phyloP scores from a whole-genome alignment of 2,888 invertebrate genomes.

The Ctenicera cuprea region DNA sequence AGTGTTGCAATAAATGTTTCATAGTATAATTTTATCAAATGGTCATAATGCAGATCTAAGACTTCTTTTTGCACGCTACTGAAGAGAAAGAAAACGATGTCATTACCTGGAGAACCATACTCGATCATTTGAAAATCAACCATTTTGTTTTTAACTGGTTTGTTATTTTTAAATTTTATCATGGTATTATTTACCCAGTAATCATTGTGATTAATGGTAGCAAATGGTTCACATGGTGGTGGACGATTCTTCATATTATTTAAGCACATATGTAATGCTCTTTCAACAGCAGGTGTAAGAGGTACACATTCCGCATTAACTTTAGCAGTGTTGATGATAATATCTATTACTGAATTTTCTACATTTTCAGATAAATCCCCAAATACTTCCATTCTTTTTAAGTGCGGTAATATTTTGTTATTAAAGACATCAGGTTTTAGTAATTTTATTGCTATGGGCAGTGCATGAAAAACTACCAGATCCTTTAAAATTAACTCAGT shows the following conservation, averaged over 20 bases:
- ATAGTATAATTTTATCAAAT: slow-evolving; percentile 73
- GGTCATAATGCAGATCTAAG: slow-evolving; percentile 69
- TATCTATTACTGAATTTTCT: slow-evolving; percentile 40
- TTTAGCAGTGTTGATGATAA: slow-evolving; percentile 36
- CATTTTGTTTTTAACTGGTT: slow-evolving; percentile 68
- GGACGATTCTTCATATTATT: slow-evolving; percentile 52
- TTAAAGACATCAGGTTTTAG: slow-evolving; percentile 70
- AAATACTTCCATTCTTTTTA: slow-evolving; percentile 54
- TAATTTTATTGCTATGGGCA: slow-evolving; percentile 73
- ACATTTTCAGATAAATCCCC: slow-evolving; percentile 44
- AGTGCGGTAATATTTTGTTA: slow-evolving; percentile 66
- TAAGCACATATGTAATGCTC: slow-evolving; percentile 30
- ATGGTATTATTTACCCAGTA: slow-evolving; percentile 78
- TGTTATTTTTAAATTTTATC: slow-evolving; percentile 68
- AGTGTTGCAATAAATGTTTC: slow-evolving; percentile 70
- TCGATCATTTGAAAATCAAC: slow-evolving; percentile 76
- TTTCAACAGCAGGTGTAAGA: slow-evolving; percentile 46
- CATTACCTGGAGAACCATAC: slow-evolving; percentile 73
- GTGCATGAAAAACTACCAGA: slow-evolving; percentile 74
- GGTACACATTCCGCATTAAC: slow-evolving; percentile 50
- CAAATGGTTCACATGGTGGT: slow-evolving; percentile 72
- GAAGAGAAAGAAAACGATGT: slow-evolving; percentile 75
- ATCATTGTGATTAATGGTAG: slow-evolving; percentile 75
- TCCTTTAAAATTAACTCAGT: slow-evolving; percentile 70
- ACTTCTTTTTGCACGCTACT: slow-evolving; percentile 71